These are phyloP conservation scores for Tenodera sinensis DNA, from an alignment of 2,888 invertebrate genomes.

Conservation along the genomic window DNA sequence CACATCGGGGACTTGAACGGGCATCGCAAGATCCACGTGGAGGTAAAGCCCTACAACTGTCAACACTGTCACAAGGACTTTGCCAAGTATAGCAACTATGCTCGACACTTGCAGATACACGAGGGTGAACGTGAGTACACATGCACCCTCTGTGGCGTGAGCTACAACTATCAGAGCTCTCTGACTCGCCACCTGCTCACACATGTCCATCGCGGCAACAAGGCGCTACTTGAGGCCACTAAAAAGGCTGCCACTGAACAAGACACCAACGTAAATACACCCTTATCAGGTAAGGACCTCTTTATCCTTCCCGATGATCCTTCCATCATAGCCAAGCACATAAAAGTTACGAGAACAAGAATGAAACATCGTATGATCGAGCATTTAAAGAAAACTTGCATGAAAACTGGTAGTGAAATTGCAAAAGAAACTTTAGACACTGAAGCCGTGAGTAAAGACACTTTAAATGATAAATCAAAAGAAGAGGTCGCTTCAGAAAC, in stretches of 20 bases:
- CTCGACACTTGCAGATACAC: conserved; percentile 42
- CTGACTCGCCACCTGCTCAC: conserved; percentile 26
- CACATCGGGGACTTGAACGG: conserved; percentile 48
- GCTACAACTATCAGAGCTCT: conserved; percentile 26
- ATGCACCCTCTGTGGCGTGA: conserved; percentile 23
- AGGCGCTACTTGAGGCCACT: not conserved
- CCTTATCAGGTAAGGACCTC: not conserved
- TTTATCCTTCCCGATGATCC: not conserved
- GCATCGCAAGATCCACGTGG: conserved; percentile 43
- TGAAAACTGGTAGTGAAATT: not conserved
- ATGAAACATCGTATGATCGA: not conserved
- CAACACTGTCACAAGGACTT: conserved; percentile 41
- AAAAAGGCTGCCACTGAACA: not conserved
- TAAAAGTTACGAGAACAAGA: conserved; percentile 1
- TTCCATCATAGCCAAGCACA: not conserved
- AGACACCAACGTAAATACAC: not conserved
- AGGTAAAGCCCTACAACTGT: conserved; percentile 38
- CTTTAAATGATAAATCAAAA: not conserved
- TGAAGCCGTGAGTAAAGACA: not conserved
- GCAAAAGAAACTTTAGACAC: not conserved
- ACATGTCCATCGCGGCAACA: conserved; percentile 9
- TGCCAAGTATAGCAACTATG: conserved; percentile 41
- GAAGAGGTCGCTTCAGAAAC: not conserved
- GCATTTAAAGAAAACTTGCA: not conserved
- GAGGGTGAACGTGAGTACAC: conserved; percentile 14